Evolutionary conservation across 2,888 invertebrate genomes (phyloP), one percentile per base, ranked within the genome.

Genomic region (Drosophila hamatofila): DNA sequence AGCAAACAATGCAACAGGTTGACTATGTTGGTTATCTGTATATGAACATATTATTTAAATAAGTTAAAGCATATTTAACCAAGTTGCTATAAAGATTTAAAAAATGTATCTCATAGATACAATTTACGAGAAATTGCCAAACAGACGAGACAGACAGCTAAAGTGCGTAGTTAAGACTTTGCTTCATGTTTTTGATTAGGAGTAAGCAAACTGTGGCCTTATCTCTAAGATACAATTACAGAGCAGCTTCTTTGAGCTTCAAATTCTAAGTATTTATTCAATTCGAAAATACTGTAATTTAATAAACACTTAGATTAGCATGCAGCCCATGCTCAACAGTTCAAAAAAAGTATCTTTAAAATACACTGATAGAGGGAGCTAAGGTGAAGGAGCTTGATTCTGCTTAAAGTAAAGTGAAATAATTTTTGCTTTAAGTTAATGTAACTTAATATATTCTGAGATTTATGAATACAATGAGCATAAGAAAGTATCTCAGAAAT

Each of bases 1-100:
- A 35, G 55, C 46, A 11, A 62, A n/a, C 48, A 57, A 18, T 49
- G 63, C 79, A 76, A 73, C 79, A 63, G 37, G 75, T 67, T 49
- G n/a, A 1, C 4, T 41, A 8, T n/a, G 12, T 25, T 30, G 3
- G 27, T 62, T 25, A 18, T 18, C 18, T 14, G 49, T 30, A 35
- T 48, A 48, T 41, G 4, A 37, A 7, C n/a, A 46, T 27, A 3
- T 3, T 27, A 27, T n/a, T 30, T 49, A n/a, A 30, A 16, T 27
- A 30, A 12, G 1, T 30, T 48, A n/a, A 27, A 48, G 2, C 7
- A 2, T 3, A 8, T 1, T 11, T n/a, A 25, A 46, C 0, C 2
- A 25, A 4, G 4, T 25, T 8, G 4, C 0, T 16, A 25, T 25
- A 1, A 46, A 46, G 23, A 8, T 2, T 8, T 23, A 0, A 14